Evolutionary conservation across 2,113 vertebrate genomes (phyloP).

Genomic region (Sorex araneus): DNA sequence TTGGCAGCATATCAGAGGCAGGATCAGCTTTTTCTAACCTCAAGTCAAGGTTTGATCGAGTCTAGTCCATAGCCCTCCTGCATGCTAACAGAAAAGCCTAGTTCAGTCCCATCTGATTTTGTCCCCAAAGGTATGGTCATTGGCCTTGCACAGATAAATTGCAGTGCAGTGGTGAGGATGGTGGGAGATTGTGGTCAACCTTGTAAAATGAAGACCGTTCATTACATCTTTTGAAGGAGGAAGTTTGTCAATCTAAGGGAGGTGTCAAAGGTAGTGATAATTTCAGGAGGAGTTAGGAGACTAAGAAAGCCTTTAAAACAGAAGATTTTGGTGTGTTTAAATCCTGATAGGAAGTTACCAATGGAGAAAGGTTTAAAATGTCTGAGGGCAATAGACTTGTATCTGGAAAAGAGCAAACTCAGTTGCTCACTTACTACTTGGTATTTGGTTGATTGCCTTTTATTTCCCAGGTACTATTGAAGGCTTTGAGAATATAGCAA

Average conservation of each 20-base stretch:
- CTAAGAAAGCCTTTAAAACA: not conserved
- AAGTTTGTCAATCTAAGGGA: not conserved
- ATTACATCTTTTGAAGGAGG: not conserved
- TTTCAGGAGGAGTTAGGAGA: not conserved
- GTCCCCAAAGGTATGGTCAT: not conserved
- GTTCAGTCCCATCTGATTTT: not conserved
- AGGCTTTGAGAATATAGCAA: not conserved
- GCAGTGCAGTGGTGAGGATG: not conserved
- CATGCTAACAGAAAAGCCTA: not conserved
- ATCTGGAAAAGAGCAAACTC: not conserved
- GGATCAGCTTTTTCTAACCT: not conserved
- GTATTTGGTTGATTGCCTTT: not conserved
- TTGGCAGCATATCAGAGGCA: not conserved
- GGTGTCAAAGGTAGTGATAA: not conserved
- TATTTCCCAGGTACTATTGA: not conserved
- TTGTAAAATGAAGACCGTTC: not conserved
- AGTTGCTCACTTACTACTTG: not conserved
- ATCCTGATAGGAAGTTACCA: not conserved
- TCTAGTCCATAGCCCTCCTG: not conserved
- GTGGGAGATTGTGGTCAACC: not conserved
- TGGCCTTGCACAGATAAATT: not conserved
- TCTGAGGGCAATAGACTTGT: not conserved
- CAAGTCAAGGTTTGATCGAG: not conserved
- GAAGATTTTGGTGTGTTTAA: not conserved
- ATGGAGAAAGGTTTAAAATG: not conserved